A percentile compares a stretch with the other conserved stretches of the same genome.
Conservation (phyloP, 2,113 vertebrate genomes). For the Nyctibius bracteatus region DNA sequence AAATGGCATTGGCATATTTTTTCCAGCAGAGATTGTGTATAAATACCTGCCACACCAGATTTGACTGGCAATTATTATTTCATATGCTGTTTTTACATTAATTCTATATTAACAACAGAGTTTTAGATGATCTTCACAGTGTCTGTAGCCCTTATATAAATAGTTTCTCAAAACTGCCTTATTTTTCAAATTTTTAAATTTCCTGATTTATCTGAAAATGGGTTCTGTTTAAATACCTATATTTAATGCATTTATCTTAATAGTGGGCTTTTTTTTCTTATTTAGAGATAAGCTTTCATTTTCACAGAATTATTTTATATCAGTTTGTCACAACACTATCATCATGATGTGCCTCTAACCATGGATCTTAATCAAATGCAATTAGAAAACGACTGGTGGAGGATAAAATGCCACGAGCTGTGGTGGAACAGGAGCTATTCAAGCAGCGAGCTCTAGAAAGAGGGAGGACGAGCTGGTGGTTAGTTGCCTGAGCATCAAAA, state of each 20-base stretch:
- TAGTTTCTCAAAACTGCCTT: background rate
- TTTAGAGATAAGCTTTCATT: background rate
- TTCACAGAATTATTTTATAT: background rate
- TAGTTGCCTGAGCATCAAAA: background rate
- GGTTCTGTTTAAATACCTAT: background rate
- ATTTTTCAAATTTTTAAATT: background rate
- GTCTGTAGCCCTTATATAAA: background rate
- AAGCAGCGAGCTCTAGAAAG: background rate
- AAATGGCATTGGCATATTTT: background rate
- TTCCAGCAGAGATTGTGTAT: background rate
- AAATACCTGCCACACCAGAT: background rate
- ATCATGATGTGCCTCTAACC: background rate
- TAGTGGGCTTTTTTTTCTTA: background rate
- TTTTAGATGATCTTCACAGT: background rate
- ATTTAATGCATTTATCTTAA: background rate
- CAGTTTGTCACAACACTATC: background rate
- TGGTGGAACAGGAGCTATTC: background rate
- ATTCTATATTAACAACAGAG: background rate
- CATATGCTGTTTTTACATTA: background rate
- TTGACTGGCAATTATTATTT: background rate
- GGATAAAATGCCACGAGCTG: background rate
- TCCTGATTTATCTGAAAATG: background rate
- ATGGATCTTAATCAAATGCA: background rate
- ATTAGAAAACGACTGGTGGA: conserved; percentile 12
- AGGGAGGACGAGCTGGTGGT: background rate